Conservation (phyloP, 2,888 invertebrate genomes). For the Agonopterix heracliana region DNA sequence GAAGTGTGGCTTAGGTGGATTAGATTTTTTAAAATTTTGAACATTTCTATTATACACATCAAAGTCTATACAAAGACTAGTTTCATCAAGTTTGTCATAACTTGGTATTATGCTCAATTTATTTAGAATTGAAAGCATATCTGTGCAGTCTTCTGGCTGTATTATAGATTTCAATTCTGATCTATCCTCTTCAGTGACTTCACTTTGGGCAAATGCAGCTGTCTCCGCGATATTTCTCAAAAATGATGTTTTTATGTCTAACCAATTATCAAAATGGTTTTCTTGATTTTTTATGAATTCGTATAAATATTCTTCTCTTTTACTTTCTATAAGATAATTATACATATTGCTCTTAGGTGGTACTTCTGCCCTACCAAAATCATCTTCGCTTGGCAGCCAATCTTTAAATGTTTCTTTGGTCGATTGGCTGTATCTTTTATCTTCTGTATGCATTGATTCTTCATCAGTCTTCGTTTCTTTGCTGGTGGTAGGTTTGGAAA, state of each 20-base stretch:
- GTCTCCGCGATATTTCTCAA: conserved; percentile 40
- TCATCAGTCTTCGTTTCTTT: conserved; percentile 5
- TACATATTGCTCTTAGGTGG: conserved; percentile 22
- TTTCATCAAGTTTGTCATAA: conserved; percentile 26
- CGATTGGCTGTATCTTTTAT: conserved; percentile 20
- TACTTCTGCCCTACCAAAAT: conserved; percentile 55
- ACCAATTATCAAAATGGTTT: conserved; percentile 41
- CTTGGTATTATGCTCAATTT: conserved; percentile 50
- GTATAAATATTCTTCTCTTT: conserved; percentile 40
- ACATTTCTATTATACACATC: conserved; percentile 65
- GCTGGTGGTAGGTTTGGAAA: conserved; percentile 10
- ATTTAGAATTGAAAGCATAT: conserved; percentile 40
- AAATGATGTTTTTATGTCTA: conserved; percentile 49
- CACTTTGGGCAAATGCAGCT: conserved; percentile 27
- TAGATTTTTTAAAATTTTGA: conserved; percentile 53
- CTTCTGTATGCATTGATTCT: conserved; percentile 7
- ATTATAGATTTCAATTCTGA: conserved; percentile 35
- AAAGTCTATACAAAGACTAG: conserved; percentile 43
- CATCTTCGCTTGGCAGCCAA: conserved; percentile 47
- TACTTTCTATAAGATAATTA: conserved; percentile 25
- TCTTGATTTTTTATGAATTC: conserved; percentile 40
- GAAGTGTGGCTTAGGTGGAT: conserved; percentile 57
- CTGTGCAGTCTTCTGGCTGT: conserved; percentile 40
- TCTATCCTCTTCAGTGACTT: conserved; percentile 19
- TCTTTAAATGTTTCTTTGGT: conserved; percentile 29